Evolutionary conservation across 2,888 invertebrate species (phyloP).

Genomic region (Siphlonurus alternatus): DNA sequence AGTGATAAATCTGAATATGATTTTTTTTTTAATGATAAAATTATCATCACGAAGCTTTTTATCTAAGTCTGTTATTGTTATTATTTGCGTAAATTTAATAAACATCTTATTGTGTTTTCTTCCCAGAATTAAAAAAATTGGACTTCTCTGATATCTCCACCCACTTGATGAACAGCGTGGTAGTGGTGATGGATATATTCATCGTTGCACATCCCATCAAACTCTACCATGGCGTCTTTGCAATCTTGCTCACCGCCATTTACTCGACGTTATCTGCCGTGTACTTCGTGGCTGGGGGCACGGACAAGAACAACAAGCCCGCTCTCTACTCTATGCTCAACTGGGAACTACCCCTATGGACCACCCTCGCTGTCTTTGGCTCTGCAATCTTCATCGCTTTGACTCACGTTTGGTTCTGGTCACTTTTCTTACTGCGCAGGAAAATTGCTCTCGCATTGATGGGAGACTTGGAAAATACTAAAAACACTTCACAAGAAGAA

Average conservation of each 20-base stretch:
- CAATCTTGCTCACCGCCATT: slow-evolving; percentile 31
- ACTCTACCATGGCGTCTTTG: slow-evolving; percentile 28
- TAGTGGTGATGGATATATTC: slow-evolving; percentile 61
- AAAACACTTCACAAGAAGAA: too few relatives aligned
- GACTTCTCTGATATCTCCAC: slow-evolving; percentile 44
- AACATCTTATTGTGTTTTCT: not conserved
- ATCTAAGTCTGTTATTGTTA: too few relatives aligned
- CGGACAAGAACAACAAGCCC: slow-evolving; percentile 40
- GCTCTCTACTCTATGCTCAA: slow-evolving; percentile 62
- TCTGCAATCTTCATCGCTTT: not conserved
- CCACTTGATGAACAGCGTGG: slow-evolving; percentile 55
- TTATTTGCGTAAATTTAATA: not conserved
- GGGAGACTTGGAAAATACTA: too few relatives aligned
- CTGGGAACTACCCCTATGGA: slow-evolving; percentile 42
- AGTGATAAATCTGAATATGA: too few relatives aligned
- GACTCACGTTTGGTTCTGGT: not conserved
- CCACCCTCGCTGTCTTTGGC: not conserved
- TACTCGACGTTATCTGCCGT: slow-evolving; percentile 53
- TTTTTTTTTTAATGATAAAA: too few relatives aligned
- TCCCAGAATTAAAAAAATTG: not conserved
- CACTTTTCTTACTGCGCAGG: not conserved
- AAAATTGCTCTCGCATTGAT: not conserved
- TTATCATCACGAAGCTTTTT: too few relatives aligned
- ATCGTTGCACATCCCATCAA: slow-evolving; percentile 57
- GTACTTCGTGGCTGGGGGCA: slow-evolving; percentile 54